A percentile compares a stretch with the other conserved stretches of the same genome.
These are phyloP conservation scores for Chelidonichthys spinosus DNA, from an alignment of 2,797 vertebrate species.

Conservation along the genomic window DNA sequence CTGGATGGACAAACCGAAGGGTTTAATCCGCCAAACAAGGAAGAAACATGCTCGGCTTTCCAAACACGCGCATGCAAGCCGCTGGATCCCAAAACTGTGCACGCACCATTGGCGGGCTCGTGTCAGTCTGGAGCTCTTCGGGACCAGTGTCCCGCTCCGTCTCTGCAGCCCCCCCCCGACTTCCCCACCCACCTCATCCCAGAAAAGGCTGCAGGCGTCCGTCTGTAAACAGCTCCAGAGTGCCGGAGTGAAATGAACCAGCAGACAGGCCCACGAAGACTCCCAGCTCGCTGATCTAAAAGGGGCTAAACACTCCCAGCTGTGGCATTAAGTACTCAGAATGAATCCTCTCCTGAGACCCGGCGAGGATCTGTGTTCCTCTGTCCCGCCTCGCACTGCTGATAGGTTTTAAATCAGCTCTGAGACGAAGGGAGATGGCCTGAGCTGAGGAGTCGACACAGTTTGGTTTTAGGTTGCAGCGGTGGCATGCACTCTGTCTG, in stretches of 20 bases:
- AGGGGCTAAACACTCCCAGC: slow-evolving; percentile 77
- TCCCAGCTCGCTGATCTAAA: slow-evolving; percentile 64
- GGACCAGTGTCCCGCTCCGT: slow-evolving; percentile 36
- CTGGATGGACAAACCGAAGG: slow-evolving; percentile 64
- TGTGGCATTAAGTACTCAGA: slow-evolving; percentile 69
- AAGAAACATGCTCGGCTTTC: slow-evolving; percentile 49
- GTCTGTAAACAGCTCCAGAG: slow-evolving; percentile 80
- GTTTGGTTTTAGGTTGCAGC: slow-evolving; percentile 60
- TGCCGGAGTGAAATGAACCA: slow-evolving; percentile 74
- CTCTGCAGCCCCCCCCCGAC: slow-evolving; percentile 24
- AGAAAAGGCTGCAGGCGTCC: slow-evolving; percentile 69
- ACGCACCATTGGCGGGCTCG: slow-evolving; percentile 37
- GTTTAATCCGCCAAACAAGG: slow-evolving; percentile 74
- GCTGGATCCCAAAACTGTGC: slow-evolving; percentile 15
- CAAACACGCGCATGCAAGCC: slow-evolving; percentile 25
- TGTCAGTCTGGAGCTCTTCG: slow-evolving; percentile 61
- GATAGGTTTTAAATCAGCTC: slow-evolving; percentile 59
- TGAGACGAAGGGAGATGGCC: slow-evolving; percentile 15
- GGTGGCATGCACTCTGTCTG: slow-evolving; percentile 7
- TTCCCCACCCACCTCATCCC: slow-evolving; percentile 51
- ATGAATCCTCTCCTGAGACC: slow-evolving; percentile 64
- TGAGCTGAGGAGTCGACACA: slow-evolving; percentile 20
- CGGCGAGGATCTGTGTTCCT: slow-evolving; percentile 41
- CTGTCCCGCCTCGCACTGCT: slow-evolving; percentile 27
- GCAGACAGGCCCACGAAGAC: slow-evolving; percentile 68